Evolutionary conservation across 2,888 invertebrate species (phyloP).

Genomic region (Aproaerema taeniolella): DNA sequence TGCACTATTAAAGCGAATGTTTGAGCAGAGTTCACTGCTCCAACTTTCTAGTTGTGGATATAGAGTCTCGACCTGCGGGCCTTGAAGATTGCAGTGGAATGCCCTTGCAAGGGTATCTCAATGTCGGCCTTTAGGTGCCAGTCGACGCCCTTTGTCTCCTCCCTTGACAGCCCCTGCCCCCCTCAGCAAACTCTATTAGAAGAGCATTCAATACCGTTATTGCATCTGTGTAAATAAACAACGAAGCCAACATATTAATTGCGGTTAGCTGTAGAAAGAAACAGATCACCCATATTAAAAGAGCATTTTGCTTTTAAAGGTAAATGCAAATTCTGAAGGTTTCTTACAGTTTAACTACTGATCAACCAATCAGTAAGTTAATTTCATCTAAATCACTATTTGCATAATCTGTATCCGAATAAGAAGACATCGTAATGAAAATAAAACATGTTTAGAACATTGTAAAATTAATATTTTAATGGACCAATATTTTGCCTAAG

Average conservation of each 20-base stretch:
- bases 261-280: neutral
- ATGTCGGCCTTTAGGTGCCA: conserved; percentile 66
- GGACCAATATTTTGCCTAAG: too few relatives aligned
- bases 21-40: conserved; percentile 10
- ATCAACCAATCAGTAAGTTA: too few relatives aligned
- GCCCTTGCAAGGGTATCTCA: conserved; percentile 68
- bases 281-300: neutral
- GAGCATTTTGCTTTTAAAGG: too few relatives aligned
- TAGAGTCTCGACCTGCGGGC: conserved; percentile 28
- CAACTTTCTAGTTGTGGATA: conserved; percentile 9
- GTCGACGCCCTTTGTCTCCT: conserved; percentile 65
- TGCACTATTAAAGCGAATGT: too few relatives aligned
- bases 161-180: conserved; percentile 34
- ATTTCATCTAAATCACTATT: too few relatives aligned
- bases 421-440: too few relatives aligned
- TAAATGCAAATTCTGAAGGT: too few relatives aligned
- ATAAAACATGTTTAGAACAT: too few relatives aligned
- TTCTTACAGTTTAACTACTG: too few relatives aligned
- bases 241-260: too few relatives aligned
- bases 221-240: conserved; percentile 52
- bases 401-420: too few relatives aligned
- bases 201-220: conserved; percentile 22
- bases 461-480: too few relatives aligned
- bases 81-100: conserved; percentile 65
- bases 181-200: conserved; percentile 21